Conservation (phyloP, 2,797 vertebrate genomes). For the Microchirus variegatus region DNA sequence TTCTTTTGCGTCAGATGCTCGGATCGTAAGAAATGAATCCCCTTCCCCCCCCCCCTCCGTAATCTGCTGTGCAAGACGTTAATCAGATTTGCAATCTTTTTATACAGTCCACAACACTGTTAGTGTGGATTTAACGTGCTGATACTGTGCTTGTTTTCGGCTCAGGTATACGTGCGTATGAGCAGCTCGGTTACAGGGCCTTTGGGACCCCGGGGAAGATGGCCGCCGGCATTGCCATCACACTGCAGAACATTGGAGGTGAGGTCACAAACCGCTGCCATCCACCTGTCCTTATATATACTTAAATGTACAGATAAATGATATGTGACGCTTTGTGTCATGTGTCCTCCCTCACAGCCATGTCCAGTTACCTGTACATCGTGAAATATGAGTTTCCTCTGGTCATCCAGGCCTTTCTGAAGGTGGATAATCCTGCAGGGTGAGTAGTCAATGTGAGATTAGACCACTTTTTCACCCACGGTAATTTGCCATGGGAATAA, state of each 20-base stretch:
- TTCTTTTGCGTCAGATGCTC: not conserved
- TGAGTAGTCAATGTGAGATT: slow-evolving; percentile 74
- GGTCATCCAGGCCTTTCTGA: slow-evolving; percentile 96
- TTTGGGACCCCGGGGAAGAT: slow-evolving; percentile 96
- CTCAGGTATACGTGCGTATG: slow-evolving; percentile 94
- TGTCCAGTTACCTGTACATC: slow-evolving; percentile 99
- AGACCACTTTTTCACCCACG: not conserved
- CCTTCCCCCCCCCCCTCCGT: too few species aligned
- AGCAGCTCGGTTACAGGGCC: slow-evolving; percentile 93
- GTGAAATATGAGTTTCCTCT: slow-evolving; percentile 98
- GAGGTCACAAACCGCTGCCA: slow-evolving; percentile 37
- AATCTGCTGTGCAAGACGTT: too few species aligned
- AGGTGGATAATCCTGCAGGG: slow-evolving; percentile 86
- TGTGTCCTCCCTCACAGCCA: slow-evolving; percentile 78
- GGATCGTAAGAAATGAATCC: not conserved
- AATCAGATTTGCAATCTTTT: too few species aligned
- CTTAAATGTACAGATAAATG: too few species aligned
- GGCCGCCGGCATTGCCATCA: slow-evolving; percentile 93
- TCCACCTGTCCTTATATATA: slow-evolving; percentile 5
- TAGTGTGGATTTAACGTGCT: slow-evolving; percentile 3
- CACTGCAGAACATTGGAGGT: slow-evolving; percentile 97
- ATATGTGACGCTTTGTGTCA: not conserved
- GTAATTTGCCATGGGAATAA: too few species aligned
- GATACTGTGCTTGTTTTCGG: slow-evolving; percentile 17
- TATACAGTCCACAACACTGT: not conserved